These are phyloP conservation scores for Zosterops pallidus DNA, from an alignment of 2,113 vertebrate species.

Conservation along the genomic window DNA sequence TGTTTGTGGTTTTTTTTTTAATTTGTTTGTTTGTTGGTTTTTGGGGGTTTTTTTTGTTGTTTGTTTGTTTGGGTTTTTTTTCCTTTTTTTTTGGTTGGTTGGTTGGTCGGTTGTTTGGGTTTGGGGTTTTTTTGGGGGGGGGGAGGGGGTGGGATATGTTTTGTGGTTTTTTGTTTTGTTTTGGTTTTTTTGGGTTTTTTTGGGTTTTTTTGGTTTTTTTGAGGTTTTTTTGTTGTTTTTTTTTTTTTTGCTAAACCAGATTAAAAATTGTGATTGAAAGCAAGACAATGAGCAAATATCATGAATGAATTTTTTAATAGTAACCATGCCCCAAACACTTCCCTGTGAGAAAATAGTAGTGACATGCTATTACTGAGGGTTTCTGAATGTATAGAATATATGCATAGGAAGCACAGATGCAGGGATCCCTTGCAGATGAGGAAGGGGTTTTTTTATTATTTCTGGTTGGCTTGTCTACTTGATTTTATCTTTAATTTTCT, in stretches of 20 bases:
- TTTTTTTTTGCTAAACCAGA: not conserved
- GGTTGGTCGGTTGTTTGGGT: too few species aligned
- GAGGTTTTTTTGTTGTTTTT: too few species aligned
- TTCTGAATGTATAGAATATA: not conserved
- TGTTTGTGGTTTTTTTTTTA: not conserved
- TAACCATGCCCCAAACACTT: not conserved
- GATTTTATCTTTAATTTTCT: not conserved
- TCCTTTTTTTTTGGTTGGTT: too few species aligned
- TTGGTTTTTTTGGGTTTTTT: too few species aligned
- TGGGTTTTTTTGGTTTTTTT: too few species aligned
- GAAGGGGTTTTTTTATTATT: not conserved
- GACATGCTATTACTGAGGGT: accelerated
- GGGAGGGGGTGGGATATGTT: too few species aligned
- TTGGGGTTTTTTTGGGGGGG: too few species aligned
- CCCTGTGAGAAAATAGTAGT: not conserved
- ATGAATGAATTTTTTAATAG: not conserved
- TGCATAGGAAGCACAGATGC: not conserved
- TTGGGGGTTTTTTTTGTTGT: too few species aligned
- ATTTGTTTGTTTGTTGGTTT: too few species aligned
- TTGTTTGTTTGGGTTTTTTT: too few species aligned
- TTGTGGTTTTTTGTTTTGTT: too few species aligned
- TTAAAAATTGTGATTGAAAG: not conserved
- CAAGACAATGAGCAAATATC: not conserved
- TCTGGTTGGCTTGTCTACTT: not conserved
- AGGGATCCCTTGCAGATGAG: not conserved